phyloP scores from a whole-genome alignment of 2,797 vertebrate genomes.

The Mus spretus region DNA sequence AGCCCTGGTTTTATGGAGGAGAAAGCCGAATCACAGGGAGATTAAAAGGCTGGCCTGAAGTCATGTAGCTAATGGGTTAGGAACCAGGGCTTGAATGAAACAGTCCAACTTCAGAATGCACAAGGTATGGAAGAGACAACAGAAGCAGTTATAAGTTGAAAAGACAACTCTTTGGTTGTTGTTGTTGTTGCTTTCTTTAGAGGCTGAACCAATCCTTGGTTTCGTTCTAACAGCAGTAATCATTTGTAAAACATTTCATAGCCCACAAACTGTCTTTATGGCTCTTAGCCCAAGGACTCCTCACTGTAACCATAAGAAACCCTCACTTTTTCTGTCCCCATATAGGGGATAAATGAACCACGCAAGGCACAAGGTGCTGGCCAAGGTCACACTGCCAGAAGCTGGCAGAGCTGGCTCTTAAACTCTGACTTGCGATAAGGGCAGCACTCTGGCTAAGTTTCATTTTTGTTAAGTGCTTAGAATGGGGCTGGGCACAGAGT shows the following conservation, averaged over 20 bases:
- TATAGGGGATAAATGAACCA: neutral
- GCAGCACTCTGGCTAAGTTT: conserved; percentile 46
- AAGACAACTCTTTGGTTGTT: neutral
- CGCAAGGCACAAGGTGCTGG: neutral
- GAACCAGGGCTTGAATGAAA: neutral
- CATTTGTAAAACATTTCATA: conserved; percentile 53
- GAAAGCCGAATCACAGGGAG: neutral
- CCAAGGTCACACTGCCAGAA: conserved; percentile 44
- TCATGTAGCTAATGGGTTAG: conserved; percentile 3
- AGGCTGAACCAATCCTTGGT: neutral
- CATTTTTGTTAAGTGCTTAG: conserved; percentile 66
- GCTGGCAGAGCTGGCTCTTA: conserved; percentile 35
- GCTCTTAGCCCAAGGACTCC: neutral
- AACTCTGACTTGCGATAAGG: conserved; percentile 40
- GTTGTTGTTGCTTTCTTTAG: neutral
- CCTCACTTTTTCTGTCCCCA: neutral
- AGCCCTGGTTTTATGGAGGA: conserved; percentile 15
- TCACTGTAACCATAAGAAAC: neutral
- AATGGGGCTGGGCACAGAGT: neutral
- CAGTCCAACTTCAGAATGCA: neutral
- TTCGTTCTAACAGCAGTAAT: conserved; percentile 39
- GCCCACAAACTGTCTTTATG: neutral
- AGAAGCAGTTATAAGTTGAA: neutral
- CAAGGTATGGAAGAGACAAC: neutral
- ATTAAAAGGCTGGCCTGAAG: conserved; percentile 51